Conservation (phyloP, 2,797 vertebrate genomes). For the Lacerta agilis region DNA sequence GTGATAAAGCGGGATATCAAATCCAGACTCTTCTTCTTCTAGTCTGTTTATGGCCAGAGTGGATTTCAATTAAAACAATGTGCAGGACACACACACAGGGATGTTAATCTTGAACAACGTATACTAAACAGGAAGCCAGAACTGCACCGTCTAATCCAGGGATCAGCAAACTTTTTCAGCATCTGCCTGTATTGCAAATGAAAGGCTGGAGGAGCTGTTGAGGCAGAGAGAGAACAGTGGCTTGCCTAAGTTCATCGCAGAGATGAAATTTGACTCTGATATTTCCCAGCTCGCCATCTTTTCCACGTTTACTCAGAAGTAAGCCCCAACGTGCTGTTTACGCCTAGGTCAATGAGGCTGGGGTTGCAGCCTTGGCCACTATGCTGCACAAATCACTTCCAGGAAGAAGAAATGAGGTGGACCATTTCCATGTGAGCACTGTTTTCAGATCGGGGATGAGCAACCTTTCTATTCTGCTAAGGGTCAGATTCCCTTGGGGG, state of each 20-base stretch:
- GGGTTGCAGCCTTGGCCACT: not conserved
- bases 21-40: no score
- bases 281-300: not conserved
- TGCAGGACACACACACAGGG: not conserved
- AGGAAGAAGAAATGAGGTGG: not conserved
- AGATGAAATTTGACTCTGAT: not conserved
- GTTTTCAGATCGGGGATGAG: not conserved
- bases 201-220: no score
- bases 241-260: not conserved
- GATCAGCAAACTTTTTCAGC: no score
- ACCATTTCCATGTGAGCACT: not conserved
- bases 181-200: not conserved
- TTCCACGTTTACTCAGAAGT: not conserved
- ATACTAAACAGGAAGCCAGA: not conserved
- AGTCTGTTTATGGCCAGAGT: not conserved
- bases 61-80: not conserved
- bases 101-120: not conserved
- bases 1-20: no score
- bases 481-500: no score
- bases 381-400: not conserved
- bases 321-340: not conserved
- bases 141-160: not conserved
- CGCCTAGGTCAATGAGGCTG: not conserved
- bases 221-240: not conserved
- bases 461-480: no score